Evolutionary conservation across 2,113 vertebrate genomes (phyloP).

Genomic region (Brevimyrus niger): DNA sequence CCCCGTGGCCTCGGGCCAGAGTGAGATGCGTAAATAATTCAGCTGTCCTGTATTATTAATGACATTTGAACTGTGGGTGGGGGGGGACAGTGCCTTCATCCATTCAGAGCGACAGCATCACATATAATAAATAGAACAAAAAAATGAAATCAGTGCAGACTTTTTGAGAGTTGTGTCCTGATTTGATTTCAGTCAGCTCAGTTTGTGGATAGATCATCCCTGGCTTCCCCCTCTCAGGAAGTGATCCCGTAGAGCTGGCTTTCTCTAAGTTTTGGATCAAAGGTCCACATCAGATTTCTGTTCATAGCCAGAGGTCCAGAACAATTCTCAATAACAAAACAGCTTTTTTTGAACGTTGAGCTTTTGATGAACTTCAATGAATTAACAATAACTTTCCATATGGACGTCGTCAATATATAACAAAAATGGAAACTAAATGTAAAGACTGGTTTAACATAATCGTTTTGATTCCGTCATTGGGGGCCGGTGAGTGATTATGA

Average conservation of each 20-base stretch:
- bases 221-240: neutral
- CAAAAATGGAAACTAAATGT: neutral
- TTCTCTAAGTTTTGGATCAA: neutral
- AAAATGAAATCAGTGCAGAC: neutral
- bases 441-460: neutral
- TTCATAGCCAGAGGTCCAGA: neutral
- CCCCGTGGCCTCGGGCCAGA: neutral
- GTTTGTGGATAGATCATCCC: neutral
- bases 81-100: neutral
- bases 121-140: constrained; percentile 16
- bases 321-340: neutral
- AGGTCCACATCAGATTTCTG: neutral
- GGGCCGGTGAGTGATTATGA: neutral
- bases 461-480: neutral
- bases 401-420: neutral
- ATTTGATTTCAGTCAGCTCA: neutral
- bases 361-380: neutral
- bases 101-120: neutral
- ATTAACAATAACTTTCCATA: neutral
- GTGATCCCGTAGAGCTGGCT: neutral
- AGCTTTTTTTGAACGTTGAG: neutral
- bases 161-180: constrained; percentile 6
- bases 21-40: constrained; percentile 17
- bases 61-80: neutral
- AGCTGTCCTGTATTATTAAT: constrained; percentile 16